Percentiles rank a stretch among this genome's conserved stretches.
Conservation (phyloP, 2,888 invertebrate genomes). For the Athalia cordata region DNA sequence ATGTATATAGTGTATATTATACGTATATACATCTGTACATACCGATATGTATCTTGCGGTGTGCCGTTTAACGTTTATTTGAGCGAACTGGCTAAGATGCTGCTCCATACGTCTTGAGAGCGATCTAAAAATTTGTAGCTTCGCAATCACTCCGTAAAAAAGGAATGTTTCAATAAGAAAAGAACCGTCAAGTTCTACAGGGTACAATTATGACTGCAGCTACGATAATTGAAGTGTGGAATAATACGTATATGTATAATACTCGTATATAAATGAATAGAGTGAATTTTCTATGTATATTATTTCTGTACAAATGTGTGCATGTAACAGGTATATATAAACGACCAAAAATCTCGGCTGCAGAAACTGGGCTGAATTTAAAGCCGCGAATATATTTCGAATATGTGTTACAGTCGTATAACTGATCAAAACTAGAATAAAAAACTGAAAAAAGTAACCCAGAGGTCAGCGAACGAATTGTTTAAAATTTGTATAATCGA, state of each 20-base stretch:
- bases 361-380: conserved; percentile 16
- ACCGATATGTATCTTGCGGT: neutral
- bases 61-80: neutral
- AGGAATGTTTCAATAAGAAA: too few relatives aligned
- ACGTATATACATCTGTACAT: too few relatives aligned
- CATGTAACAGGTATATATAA: neutral
- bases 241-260: neutral
- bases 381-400: conserved; percentile 25
- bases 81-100: too few relatives aligned
- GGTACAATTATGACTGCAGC: too few relatives aligned
- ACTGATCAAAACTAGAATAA: neutral
- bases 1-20: too few relatives aligned
- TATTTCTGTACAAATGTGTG: too few relatives aligned
- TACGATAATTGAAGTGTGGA: neutral
- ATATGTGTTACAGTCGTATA: neutral
- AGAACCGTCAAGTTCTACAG: too few relatives aligned
- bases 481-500: conserved; percentile 25
- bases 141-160: too few relatives aligned
- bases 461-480: conserved; percentile 32
- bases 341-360: conserved; percentile 1
- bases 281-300: neutral
- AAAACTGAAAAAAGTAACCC: neutral
- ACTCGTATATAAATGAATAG: neutral
- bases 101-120: too few relatives aligned
- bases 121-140: too few relatives aligned